Percentiles rank a stretch among this genome's conserved stretches.
Conservation (phyloP, 2,797 vertebrate species). For the Chromis chromis region DNA sequence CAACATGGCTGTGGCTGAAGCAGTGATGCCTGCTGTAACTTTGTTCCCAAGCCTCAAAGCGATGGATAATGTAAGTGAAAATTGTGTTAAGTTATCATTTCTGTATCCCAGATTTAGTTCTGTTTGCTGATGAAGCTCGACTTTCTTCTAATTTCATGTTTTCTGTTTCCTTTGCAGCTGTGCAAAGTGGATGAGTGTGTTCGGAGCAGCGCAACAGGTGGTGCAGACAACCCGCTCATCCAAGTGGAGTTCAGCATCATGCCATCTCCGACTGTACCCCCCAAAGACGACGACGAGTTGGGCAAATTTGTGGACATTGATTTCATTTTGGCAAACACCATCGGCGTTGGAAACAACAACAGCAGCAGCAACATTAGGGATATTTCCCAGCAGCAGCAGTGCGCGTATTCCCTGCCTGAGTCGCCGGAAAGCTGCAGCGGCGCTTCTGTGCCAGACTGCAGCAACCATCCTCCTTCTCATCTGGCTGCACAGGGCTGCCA, state of each 20-base stretch:
- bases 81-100: neutral
- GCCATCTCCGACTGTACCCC: slow-evolving; percentile 69
- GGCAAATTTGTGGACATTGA: slow-evolving; percentile 91
- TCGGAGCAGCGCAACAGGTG: slow-evolving; percentile 47
- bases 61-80: slow-evolving; percentile 84
- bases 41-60: slow-evolving; percentile 77
- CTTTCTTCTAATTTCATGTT: neutral
- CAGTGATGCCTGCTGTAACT: slow-evolving; percentile 78
- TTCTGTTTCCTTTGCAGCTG: slow-evolving; percentile 40
- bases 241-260: slow-evolving; percentile 85
- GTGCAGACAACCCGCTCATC: slow-evolving; percentile 72
- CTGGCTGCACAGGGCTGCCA: slow-evolving; percentile 68
- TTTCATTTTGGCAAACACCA: slow-evolving; percentile 91
- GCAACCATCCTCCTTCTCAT: slow-evolving; percentile 73
- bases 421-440: slow-evolving; percentile 92
- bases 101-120: too few relatives aligned
- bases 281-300: slow-evolving; percentile 90
- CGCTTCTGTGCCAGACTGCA: slow-evolving; percentile 83
- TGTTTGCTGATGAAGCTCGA: too few relatives aligned
- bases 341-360: slow-evolving; percentile 53
- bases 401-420: slow-evolving; percentile 88
- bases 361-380: slow-evolving; percentile 26
- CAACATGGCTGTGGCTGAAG: slow-evolving; percentile 85
- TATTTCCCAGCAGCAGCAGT: slow-evolving; percentile 62
- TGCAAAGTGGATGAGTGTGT: slow-evolving; percentile 70